phyloP scores from a whole-genome alignment of 30 jellyfish, hydroid and myxozoan species.

The Rhopilema esculentum region DNA sequence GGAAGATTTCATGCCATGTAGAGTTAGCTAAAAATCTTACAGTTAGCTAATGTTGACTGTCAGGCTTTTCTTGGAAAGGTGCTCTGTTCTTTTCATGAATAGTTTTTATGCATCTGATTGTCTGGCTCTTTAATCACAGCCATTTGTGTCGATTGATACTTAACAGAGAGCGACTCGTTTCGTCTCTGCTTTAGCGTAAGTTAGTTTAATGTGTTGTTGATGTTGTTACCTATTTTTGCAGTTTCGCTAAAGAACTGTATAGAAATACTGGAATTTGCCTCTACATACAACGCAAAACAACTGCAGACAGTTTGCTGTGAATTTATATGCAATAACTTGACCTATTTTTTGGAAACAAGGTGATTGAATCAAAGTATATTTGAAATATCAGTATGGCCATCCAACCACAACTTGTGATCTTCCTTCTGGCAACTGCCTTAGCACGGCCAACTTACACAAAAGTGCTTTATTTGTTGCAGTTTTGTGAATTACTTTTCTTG shows the following conservation, averaged over 20 bases:
- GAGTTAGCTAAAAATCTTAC: no score
- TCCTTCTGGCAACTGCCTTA: neutral
- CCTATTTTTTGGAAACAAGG: constrained; percentile 79
- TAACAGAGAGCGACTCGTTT: no score
- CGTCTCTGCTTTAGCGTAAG: neutral
- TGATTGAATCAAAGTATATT: neutral
- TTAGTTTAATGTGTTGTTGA: neutral
- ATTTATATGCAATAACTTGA: constrained; percentile 68
- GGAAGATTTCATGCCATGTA: no score
- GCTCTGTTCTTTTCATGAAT: no score
- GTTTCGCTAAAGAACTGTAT: constrained; percentile 76
- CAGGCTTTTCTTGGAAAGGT: no score
- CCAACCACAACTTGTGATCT: neutral
- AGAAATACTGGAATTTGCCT: constrained; percentile 71
- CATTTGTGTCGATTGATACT: no score
- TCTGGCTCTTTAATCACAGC: no score
- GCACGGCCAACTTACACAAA: neutral
- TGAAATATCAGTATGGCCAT: neutral
- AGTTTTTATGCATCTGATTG: no score
- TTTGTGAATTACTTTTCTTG: no score
- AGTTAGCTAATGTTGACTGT: no score
- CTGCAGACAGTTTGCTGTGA: constrained; percentile 53
- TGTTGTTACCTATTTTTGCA: constrained; percentile 1
- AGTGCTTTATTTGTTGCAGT: no score
- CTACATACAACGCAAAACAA: constrained; percentile 71